Base-by-base conservation (phyloP, 1,140 invertebrate species). In the Eupristina koningsbergeri region DNA sequence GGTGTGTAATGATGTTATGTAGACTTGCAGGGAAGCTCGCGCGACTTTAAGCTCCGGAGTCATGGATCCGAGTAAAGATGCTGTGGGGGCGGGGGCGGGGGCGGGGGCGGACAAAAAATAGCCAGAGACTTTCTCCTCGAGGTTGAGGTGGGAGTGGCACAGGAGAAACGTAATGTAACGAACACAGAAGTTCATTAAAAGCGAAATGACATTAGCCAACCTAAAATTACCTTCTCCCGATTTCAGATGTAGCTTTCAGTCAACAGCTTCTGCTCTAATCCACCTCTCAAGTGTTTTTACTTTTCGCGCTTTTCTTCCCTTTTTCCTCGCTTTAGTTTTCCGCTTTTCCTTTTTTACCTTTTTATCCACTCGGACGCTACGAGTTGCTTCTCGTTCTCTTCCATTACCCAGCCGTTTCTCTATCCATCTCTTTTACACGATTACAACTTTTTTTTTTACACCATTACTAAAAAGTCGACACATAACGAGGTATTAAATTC, bases 181-280 rank as follows among this genome's bases (percentile, higher is more conserved):
- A 92, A 91, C 90, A 90, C 89, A 91, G 91, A 92, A 91, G 91
- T 92, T 92, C 91, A 92, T 92, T 92, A 92, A 90, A 90, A 91
- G 91, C 90, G 88, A 92, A 92, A 92, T 89, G 90, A 92, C 89
- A 88, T 92, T 92, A 92, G 91, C 89, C 90, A 89, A 92, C 88
- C 89, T 92, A 91, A 91, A 92, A 92, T 92, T 92, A 92, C 87
- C 89, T 88, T 87, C 88, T 89, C 86, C 86, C 86, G 86, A 88
- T 87, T 88, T 86, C 69, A 88, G 84, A 81, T 86, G 83, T 77
- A 47, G 75, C 63, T 84, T 84, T 83, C 76, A 64, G 71, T 45
- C 73, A 71, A 61, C 76, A 75, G 77, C 86, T 87, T 86, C 85
- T 82, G 76, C 84, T 86, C 86, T 86, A 74, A 75, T 84, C 80